phyloP scores from a whole-genome alignment of 2,113 vertebrate genomes.

The Carollia perspicillata region DNA sequence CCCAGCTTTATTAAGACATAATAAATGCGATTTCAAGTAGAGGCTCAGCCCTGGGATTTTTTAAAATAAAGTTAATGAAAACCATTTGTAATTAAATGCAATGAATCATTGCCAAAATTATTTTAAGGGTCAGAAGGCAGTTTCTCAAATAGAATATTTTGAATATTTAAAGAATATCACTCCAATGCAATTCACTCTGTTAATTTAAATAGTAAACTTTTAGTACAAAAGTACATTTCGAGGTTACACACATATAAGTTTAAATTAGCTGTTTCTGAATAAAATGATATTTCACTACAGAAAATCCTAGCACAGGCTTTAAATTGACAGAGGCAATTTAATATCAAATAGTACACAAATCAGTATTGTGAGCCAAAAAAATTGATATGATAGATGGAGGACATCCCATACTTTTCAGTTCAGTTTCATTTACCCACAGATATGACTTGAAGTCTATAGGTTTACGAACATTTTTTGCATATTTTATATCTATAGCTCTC shows the following conservation, averaged over 20 bases:
- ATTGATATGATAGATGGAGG: background rate
- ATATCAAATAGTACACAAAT: background rate
- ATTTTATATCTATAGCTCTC: background rate
- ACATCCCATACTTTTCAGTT: background rate
- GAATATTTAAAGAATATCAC: background rate
- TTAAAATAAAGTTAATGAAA: slow-evolving; percentile 23
- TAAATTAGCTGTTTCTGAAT: background rate
- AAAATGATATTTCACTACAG: background rate
- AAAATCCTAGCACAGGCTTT: background rate
- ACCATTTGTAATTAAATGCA: background rate
- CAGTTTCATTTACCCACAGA: background rate
- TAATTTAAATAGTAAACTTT: background rate
- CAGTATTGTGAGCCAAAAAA: background rate
- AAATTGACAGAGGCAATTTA: background rate
- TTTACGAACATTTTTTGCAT: background rate
- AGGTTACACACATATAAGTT: background rate
- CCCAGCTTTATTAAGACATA: background rate
- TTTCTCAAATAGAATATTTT: background rate
- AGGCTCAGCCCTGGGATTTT: background rate
- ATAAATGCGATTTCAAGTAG: background rate
- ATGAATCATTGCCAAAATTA: background rate
- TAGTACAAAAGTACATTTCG: background rate
- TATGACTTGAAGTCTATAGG: background rate
- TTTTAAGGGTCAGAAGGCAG: background rate
- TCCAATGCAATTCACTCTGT: background rate